Base-by-base conservation (phyloP, 2,888 invertebrate species). In the Folsomia candida region DNA sequence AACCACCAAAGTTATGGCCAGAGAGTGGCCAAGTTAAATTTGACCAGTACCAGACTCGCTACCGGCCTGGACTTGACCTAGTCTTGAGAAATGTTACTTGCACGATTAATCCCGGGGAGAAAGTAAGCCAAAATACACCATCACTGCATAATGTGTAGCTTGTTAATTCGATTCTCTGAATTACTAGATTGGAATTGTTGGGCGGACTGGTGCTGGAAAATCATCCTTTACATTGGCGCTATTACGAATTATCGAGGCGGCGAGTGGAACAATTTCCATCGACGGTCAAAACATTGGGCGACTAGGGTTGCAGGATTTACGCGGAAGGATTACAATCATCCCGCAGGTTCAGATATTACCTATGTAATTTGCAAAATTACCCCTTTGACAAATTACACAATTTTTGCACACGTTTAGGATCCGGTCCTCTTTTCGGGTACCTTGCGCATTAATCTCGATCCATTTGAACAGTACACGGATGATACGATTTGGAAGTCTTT, bases 371-470 rank as follows among this genome's bases (percentile, higher is more conserved):
- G n/a, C n/a, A n/a, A n/a, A n/a, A 22, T 57, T 9, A 20, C 6
- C 24, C 18, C 14, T n/a, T 25, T 4, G 6, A 66, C 51, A n/a
- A 51, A 9, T 2, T 26, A 66, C 25, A 6, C 57, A 91, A 97
- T n/a, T n/a, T n/a, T n/a, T n/a, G n/a, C n/a, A n/a, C n/a, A n/a
- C n/a, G n/a, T n/a, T n/a, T n/a, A 97, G 86, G 97, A 97, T 85
- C 97, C 97, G 0, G 93, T 97, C 60, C 86, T 97, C 72, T 97
- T 97, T 85, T 94, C 95, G 22, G 97, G 97, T 59, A 90, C 90
- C 6, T 85, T 97, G 79, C 87, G 97, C 64, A 87, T 92, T 85
- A 97, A 97, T 86, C 87, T 97, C 74, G 97, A 97, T 86, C 97
- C 97, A 1, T 94, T 96, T 84, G 86, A 88, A 78, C 83, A 83